Evolutionary conservation across 2,888 invertebrate species (phyloP), one percentile per base, ranked within the genome.

Genomic region (Eucera pruinosa): DNA sequence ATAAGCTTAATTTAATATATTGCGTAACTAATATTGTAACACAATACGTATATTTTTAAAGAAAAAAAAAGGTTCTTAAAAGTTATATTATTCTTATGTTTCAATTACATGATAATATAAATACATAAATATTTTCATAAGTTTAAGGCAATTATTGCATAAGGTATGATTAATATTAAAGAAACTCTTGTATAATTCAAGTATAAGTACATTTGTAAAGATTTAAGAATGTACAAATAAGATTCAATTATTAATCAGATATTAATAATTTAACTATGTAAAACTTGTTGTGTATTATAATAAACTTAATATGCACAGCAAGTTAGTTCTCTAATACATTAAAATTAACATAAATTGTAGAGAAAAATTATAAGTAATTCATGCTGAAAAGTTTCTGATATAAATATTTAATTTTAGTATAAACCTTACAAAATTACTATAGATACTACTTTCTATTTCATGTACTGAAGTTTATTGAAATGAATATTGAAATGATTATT

Each of bases 51-150:
- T 30, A 30, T 30, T 30, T 30, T 30, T n/a, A n/a, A n/a, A n/a
- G 6, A 2, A 6, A 30, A 30, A 30, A 6, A 5, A 5, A 30
- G 30, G 30, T 30, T 25, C 5, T 58, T 2, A n/a, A 43, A 58
- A 62, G 41, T 33, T 67, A 4, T 13, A 33, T 62, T 57, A 45
- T 55, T 18, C 36, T 39, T 39, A 2, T 39, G 11, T 58, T 25
- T 58, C 18, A 5, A 61, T 72, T 65, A 41, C 41, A 43, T 45
- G 72, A 55, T 61, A n/a, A n/a, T n/a, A n/a, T n/a, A n/a, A n/a
- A n/a, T n/a, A n/a, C n/a, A n/a, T n/a, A 66, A 30, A 55, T 55
- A 33, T 36, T 30, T 66, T 33, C 23, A 18, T 41, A 52, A 33
- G 30, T 27, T n/a, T 47, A 39, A 27, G 30, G 6, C 27, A 62